Percentiles rank a stretch among this genome's conserved stretches.
Conservation (phyloP, 2,113 vertebrate genomes). For the Candoia aspera region DNA sequence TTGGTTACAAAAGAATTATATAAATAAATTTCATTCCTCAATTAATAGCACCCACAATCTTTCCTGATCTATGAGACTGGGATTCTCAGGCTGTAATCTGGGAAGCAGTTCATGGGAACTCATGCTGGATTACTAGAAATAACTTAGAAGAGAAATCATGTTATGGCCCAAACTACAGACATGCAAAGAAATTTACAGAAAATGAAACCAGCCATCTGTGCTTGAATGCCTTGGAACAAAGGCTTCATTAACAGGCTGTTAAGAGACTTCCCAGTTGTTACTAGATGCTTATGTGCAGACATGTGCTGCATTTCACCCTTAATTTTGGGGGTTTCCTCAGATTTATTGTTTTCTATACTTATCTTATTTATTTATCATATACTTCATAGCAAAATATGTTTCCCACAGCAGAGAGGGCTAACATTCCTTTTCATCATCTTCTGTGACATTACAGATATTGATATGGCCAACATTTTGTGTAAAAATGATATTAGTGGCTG, state of each 20-base stretch:
- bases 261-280: neutral
- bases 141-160: neutral
- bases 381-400: neutral
- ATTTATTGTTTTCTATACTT: neutral
- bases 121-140: fast-evolving
- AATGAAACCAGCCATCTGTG: neutral
- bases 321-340: neutral
- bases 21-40: neutral
- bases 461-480: neutral
- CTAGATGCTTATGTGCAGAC: neutral
- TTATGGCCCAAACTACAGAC: conserved; percentile 10
- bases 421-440: neutral
- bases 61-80: neutral
- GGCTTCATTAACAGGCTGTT: neutral
- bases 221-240: neutral
- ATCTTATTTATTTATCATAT: too few species aligned
- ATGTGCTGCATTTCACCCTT: conserved; percentile 32
- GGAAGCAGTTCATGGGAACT: neutral
- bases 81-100: neutral
- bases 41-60: neutral
- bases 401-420: conserved; percentile 24
- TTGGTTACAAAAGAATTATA: neutral
- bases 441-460: conserved; percentile 8
- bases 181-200: conserved; percentile 25
- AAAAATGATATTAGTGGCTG: neutral